phyloP scores from a whole-genome alignment of 1,140 invertebrate genomes.

The Lepidurus couesii region DNA sequence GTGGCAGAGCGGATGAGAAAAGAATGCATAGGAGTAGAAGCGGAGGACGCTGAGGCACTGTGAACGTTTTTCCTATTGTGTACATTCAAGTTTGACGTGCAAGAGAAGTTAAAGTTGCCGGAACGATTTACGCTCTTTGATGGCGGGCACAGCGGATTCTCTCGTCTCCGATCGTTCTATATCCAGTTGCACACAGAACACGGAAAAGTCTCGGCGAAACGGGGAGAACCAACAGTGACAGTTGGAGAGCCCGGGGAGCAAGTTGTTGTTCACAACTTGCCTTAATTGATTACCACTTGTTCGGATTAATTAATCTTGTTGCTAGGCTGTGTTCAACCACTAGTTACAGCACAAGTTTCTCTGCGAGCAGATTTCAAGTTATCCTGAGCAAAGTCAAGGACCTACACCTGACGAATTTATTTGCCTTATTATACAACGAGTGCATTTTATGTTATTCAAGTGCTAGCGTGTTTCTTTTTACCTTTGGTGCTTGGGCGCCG shows the following conservation, averaged over 20 bases:
- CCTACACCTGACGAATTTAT: no score
- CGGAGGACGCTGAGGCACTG: background rate
- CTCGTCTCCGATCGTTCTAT: background rate
- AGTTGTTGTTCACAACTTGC: background rate
- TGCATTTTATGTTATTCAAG: background rate
- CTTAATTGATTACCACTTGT: background rate
- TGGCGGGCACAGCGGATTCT: constrained; percentile 1
- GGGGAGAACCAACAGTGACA: background rate
- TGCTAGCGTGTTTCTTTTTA: no score
- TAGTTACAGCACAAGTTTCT: no score
- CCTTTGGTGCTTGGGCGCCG: background rate
- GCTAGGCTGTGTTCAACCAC: background rate
- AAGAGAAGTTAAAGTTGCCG: background rate
- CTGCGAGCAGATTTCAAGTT: no score
- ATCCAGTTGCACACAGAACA: constrained; percentile 5
- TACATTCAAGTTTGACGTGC: background rate
- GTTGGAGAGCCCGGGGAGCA: constrained; percentile 12
- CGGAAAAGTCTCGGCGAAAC: constrained; percentile 1
- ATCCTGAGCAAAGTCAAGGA: no score
- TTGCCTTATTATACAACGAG: background rate
- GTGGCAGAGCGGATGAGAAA: constrained; percentile 3
- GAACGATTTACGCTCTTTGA: background rate
- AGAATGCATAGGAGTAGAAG: constrained; percentile 2
- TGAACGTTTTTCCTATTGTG: background rate
- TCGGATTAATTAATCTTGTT: background rate